Base-by-base conservation (phyloP, 2,797 vertebrate species). In the Spinibarbus caldwelli region DNA sequence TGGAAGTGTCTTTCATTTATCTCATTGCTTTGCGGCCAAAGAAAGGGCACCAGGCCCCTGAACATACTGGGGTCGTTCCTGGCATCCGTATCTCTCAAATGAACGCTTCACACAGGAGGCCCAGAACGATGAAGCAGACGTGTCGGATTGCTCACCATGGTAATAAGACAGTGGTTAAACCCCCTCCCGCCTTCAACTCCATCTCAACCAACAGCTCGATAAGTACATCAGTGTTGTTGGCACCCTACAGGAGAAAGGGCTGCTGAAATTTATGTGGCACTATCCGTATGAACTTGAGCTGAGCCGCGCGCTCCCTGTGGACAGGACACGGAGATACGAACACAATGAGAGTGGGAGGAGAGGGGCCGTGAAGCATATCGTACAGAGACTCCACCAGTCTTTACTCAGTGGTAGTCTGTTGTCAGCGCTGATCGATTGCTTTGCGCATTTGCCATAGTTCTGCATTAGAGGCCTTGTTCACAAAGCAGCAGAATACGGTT, bases 141-240 rank as follows among this genome's bases (percentile, higher is more conserved):
- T 67, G 59, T 83, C 6, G 10, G 57, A 64, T 41, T 76, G 38
- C 83, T 59, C 47, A 5, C 68, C 67, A 87, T 86, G 85, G 80
- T 92, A 92, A 94, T 92, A 90, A 91, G 90, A 92, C 90, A 87
- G 89, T 87, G 91, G 91, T 91, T 92, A 91, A 43, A 79, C 90
- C 87, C 84, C 85, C 82, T 85, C 54, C 83, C 79, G 91, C 90
- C 91, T 68, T 57, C 62, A 68, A 68, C 26, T 84, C 41, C 41
- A 64, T 75, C 75, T 77, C 78, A 73, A 45, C 31, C 83, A 85
- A 81, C 86, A 78, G 64, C 83, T 87, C 73, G 41, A 87, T 87
- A 87, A 85, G 72, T 31, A 78, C 67, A 57, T 72, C 87, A 80
- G 31, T 83, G 84, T 76, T 78, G 70, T 73, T 52, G 76, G 49